Percentiles rank a stretch among this genome's conserved stretches.
Evolutionary conservation across 2,888 invertebrate genomes (phyloP).

Genomic region (Amphipoea oculea): DNA sequence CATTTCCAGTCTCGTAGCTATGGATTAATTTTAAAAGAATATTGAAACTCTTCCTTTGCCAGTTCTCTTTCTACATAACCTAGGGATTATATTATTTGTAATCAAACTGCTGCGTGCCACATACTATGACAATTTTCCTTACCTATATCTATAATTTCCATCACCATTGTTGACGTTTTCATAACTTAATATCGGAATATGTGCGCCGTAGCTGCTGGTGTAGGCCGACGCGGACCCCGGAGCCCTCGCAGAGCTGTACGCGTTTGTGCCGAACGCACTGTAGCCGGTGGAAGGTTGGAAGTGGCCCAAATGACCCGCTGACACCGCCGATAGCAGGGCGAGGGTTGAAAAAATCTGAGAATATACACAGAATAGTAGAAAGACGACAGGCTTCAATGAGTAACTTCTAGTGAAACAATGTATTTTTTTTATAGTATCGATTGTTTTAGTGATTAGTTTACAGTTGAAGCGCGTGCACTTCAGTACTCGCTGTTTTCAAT

Average conservation of each 20-base stretch:
- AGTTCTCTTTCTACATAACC: not conserved
- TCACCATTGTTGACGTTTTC: constrained; percentile 91
- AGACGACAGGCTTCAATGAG: not conserved
- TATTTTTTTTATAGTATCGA: not conserved
- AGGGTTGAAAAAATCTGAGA: constrained; percentile 73
- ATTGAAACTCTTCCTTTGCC: not conserved
- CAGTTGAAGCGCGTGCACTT: not conserved
- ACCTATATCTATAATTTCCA: constrained; percentile 92
- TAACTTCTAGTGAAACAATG: too few species aligned
- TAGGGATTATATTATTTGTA: not conserved
- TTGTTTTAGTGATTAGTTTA: not conserved
- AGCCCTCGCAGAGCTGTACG: constrained; percentile 66
- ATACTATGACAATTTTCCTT: not conserved
- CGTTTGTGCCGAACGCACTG: constrained; percentile 66
- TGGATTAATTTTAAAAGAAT: not conserved
- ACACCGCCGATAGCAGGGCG: constrained; percentile 69
- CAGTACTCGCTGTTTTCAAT: not conserved
- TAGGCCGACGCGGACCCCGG: constrained; percentile 69
- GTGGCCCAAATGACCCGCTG: constrained; percentile 71
- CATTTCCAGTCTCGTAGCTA: constrained; percentile 91
- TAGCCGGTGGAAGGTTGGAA: constrained; percentile 60
- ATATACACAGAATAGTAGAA: not conserved
- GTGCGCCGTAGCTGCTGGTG: constrained; percentile 67
- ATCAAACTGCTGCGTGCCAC: not conserved
- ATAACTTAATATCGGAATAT: constrained; percentile 91